Evolutionary conservation across 2,797 vertebrate genomes (phyloP), one percentile per base, ranked within the genome.

Genomic region (Onychomys arenicola): DNA sequence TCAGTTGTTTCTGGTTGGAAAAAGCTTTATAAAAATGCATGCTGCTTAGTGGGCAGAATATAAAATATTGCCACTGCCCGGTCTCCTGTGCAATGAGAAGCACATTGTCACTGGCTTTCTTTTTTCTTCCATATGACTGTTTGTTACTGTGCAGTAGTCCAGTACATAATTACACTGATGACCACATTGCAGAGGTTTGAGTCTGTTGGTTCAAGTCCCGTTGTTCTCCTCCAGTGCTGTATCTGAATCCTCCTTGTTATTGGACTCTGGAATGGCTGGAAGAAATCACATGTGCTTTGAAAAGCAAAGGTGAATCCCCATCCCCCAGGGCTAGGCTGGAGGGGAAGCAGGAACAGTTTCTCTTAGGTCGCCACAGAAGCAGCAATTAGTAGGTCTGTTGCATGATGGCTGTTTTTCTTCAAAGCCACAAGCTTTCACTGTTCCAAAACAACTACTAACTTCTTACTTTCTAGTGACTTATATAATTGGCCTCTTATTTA

Each of bases 171-270:
- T 95, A 90, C 88, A n/a, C n/a, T 82, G 90, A 55, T 86, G 83
- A 89, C 95, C 95, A 6, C 9, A 23, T 97, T 97, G 96, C 49
- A 73, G 37, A 90, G 71, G 65, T 89, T 95, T 96, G 78, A 86
- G 71, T 95, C 93, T 69, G 10, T 46, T 88, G 93, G 94, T 49
- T 93, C 94, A 17, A 96, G 55, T 78, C 95, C 65, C 85, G 82
- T 91, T 95, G 96, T 97, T 69, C 95, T 96, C 75, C 82, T 59
- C 93, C 88, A 13, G 93, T 95, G 89, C 91, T 77, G 40, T 96
- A 93, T 97, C 93, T 96, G 76, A 40, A 97, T 89, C 75, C 17
- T 19, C 32, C 27, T 1, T 76, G 25, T 34, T 78, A 71, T 77
- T 86, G 91, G 87, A 94, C 52, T 89, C 75, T 43, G 37, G 81